phyloP scores from a whole-genome alignment of 2,797 vertebrate genomes.

The Helostoma temminkii region DNA sequence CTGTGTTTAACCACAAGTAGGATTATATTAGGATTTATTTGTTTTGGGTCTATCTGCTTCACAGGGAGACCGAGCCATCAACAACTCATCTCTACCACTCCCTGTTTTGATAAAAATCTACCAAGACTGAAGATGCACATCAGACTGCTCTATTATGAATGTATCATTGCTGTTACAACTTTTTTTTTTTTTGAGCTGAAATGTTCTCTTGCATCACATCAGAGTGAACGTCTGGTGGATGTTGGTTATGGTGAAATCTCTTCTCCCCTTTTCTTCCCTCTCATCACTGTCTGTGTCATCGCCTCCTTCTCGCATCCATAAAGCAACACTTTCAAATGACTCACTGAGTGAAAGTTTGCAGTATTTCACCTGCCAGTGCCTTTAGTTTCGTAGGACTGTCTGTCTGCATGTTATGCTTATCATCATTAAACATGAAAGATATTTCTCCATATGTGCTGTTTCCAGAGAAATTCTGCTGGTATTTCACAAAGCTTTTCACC shows the following conservation, averaged over 20 bases:
- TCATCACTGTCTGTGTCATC: slow-evolving; percentile 58
- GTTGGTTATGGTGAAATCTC: slow-evolving; percentile 30
- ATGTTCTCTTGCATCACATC: slow-evolving; percentile 26
- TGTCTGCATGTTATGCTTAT: slow-evolving; percentile 55
- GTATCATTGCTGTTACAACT: slow-evolving; percentile 39
- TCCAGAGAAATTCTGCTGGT: slow-evolving; percentile 25
- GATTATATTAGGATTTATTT: slow-evolving; percentile 80
- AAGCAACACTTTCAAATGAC: slow-evolving; percentile 52
- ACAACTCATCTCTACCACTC: slow-evolving; percentile 65
- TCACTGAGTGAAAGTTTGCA: slow-evolving; percentile 49
- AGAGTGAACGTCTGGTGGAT: slow-evolving; percentile 34
- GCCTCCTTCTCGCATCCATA: slow-evolving; percentile 42
- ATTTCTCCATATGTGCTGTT: slow-evolving; percentile 42
- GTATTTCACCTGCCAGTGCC: slow-evolving; percentile 49
- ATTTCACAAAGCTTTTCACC: slow-evolving; percentile 11
- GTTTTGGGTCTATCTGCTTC: slow-evolving; percentile 70
- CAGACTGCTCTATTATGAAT: slow-evolving; percentile 37
- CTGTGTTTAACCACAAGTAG: slow-evolving; percentile 74
- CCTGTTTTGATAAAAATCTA: slow-evolving; percentile 65
- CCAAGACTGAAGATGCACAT: slow-evolving; percentile 40
- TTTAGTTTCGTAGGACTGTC: slow-evolving; percentile 47
- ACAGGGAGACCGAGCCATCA: slow-evolving; percentile 64
- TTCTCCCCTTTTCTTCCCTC: slow-evolving; percentile 51
- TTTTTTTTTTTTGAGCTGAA: slow-evolving; percentile 36
- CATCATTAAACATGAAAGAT: slow-evolving; percentile 52